Percentiles rank a stretch among this genome's conserved stretches.
phyloP scores from a whole-genome alignment of 2,888 invertebrate genomes.

The Dasysyrphus albostriatus region DNA sequence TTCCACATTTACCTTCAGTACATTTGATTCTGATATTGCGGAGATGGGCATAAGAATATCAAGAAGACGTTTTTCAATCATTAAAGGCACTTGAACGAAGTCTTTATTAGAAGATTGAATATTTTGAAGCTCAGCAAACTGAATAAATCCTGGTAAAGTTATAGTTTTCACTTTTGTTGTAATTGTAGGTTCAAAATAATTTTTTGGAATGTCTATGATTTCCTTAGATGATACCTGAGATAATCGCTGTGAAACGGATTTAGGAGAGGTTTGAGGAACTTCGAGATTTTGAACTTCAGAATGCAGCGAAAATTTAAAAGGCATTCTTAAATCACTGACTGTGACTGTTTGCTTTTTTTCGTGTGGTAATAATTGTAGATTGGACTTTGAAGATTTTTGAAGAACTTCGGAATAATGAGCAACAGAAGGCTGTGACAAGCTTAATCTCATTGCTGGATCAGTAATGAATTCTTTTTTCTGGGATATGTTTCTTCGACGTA shows the following conservation, averaged over 20 bases:
- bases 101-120: not conserved
- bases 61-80: conserved; percentile 26
- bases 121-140: not conserved
- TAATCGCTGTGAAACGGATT: not conserved
- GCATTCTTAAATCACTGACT: not conserved
- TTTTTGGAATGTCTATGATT: not conserved
- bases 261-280: not conserved
- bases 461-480: not conserved
- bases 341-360: too few species aligned
- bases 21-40: not conserved
- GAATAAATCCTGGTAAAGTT: conserved; percentile 29
- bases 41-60: conserved; percentile 6
- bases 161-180: not conserved
- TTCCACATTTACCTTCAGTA: conserved; percentile 13
- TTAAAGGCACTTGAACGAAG: conserved; percentile 41
- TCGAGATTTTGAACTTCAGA: not conserved
- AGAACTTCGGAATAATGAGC: not conserved
- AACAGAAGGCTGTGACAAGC: not conserved
- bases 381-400: not conserved
- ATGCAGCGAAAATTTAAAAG: too few species aligned
- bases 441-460: not conserved
- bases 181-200: not conserved
- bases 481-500: not conserved
- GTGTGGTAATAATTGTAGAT: too few species aligned
- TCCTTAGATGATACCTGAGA: not conserved